Evolutionary conservation across 1,140 invertebrate species (phyloP).

Genomic region (Chironomus tepperi): DNA sequence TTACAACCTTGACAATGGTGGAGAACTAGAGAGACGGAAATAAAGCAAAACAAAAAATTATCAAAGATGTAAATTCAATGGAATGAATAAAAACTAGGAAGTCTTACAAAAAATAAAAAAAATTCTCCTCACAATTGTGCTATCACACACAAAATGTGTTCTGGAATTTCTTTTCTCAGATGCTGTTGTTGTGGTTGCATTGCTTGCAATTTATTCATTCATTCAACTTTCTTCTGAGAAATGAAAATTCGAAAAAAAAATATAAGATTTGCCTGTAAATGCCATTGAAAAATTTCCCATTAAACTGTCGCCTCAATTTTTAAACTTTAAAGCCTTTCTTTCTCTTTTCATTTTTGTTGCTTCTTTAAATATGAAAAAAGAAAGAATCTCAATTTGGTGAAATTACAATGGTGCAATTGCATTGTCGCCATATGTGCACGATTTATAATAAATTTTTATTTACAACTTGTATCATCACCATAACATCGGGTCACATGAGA

Average conservation of each 20-base stretch:
- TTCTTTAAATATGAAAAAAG: neutral
- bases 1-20: conserved; percentile 6
- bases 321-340: neutral
- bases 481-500: neutral
- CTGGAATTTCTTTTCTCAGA: too few species aligned
- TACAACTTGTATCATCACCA: neutral
- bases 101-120: neutral
- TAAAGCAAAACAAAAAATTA: conserved; percentile 1
- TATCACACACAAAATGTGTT: too few species aligned
- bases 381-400: neutral
- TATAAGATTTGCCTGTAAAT: too few species aligned
- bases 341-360: too few species aligned
- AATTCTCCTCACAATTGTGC: neutral
- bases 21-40: neutral
- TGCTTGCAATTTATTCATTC: too few species aligned
- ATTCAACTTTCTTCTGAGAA: too few species aligned
- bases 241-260: too few species aligned
- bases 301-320: neutral
- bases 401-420: neutral
- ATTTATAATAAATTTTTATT: neutral
- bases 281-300: neutral
- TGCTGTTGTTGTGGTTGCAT: too few species aligned
- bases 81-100: conserved; percentile 13
- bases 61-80: conserved; percentile 14
- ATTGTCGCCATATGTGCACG: neutral